Percentiles rank a stretch among this genome's conserved stretches.
phyloP scores from a whole-genome alignment of 2,113 vertebrate species.

The Paratilapia polleni region DNA sequence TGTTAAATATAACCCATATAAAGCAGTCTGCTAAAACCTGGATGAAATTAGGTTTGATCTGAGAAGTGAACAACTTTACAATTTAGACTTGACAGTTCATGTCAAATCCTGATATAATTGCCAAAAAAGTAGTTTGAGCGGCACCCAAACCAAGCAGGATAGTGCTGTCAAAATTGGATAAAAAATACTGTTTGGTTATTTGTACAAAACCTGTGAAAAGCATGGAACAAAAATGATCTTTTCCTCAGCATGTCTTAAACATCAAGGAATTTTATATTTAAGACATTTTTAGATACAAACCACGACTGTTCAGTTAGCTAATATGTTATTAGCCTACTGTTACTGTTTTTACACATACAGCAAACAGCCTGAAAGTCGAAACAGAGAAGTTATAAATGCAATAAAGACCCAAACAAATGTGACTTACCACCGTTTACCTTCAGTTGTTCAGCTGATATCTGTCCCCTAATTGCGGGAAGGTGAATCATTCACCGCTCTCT shows the following conservation, averaged over 20 bases:
- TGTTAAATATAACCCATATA: neutral
- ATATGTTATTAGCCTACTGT: too few species aligned
- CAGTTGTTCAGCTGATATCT: neutral
- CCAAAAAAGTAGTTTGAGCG: neutral
- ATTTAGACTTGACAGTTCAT: neutral
- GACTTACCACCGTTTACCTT: neutral
- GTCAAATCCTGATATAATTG: neutral
- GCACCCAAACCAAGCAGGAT: neutral
- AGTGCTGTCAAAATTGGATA: neutral
- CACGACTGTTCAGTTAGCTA: neutral
- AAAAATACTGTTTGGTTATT: neutral
- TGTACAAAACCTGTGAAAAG: fast-evolving
- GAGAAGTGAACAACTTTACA: neutral
- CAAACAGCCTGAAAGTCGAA: neutral
- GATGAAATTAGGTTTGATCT: neutral
- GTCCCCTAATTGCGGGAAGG: neutral
- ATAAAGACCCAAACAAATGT: neutral
- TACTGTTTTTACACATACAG: too few species aligned
- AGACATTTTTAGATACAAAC: neutral
- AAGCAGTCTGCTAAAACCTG: too few species aligned
- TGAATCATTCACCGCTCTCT: neutral
- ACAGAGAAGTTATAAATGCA: neutral
- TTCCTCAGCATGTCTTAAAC: neutral
- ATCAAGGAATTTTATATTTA: neutral
- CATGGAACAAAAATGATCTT: fast-evolving